These are phyloP conservation scores for Neosilurus mollespiculum DNA, from an alignment of 2,797 vertebrate species.

Conservation along the genomic window DNA sequence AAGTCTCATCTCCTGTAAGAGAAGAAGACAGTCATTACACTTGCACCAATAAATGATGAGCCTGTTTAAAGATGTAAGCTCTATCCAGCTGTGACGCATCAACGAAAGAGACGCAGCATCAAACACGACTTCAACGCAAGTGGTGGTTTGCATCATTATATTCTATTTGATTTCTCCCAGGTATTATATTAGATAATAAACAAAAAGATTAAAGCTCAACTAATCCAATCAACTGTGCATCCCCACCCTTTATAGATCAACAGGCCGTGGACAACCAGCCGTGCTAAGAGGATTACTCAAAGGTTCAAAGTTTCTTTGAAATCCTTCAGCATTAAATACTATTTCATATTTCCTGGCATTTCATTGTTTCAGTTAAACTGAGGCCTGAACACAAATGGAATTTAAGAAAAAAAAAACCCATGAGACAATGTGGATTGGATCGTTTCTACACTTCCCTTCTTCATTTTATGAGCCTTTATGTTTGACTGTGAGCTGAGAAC, in stretches of 20 bases:
- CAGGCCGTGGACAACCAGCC: slow-evolving; percentile 62
- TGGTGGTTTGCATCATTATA: slow-evolving; percentile 55
- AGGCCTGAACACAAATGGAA: slow-evolving; percentile 54
- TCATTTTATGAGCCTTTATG: slow-evolving; percentile 31
- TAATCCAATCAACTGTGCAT: slow-evolving; percentile 68
- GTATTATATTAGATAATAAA: slow-evolving; percentile 66
- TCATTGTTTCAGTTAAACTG: slow-evolving; percentile 76
- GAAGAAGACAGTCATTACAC: neutral
- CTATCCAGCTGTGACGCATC: slow-evolving; percentile 1
- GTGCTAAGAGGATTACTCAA: slow-evolving; percentile 75
- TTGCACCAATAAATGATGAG: neutral
- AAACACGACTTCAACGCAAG: slow-evolving; percentile 31
- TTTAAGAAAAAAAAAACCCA: slow-evolving; percentile 56
- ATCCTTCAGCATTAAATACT: slow-evolving; percentile 75
- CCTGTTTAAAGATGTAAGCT: slow-evolving; percentile 21
- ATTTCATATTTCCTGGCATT: slow-evolving; percentile 71
- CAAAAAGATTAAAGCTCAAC: slow-evolving; percentile 60
- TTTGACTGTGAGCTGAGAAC: neutral
- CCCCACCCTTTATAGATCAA: slow-evolving; percentile 62
- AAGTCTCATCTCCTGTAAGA: neutral
- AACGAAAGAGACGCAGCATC: slow-evolving; percentile 18
- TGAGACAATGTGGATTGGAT: slow-evolving; percentile 14
- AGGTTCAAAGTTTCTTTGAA: slow-evolving; percentile 81
- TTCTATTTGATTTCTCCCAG: slow-evolving; percentile 60
- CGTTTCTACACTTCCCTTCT: slow-evolving; percentile 14